Evolutionary conservation across 2,888 invertebrate genomes (phyloP).

Genomic region (Sphinx pinastri): DNA sequence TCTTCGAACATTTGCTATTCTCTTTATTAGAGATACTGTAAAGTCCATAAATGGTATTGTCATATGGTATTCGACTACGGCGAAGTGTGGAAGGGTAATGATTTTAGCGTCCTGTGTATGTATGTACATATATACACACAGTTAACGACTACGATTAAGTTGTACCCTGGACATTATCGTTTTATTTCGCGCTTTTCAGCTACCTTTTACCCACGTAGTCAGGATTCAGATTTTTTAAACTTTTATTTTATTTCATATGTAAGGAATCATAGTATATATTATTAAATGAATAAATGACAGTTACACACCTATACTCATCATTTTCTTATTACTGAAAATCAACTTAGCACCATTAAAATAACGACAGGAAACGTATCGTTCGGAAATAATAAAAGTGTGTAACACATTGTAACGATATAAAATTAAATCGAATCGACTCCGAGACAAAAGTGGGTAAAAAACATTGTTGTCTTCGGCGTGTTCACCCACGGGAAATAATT

Average conservation of each 20-base stretch:
- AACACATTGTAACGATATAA: slow-evolving; percentile 35
- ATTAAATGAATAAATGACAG: neutral
- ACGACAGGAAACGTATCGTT: slow-evolving; percentile 21
- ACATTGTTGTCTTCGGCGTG: slow-evolving; percentile 63
- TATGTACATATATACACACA: no score
- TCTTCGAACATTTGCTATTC: neutral
- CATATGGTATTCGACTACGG: no score
- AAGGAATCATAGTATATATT: no score
- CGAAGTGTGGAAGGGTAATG: no score
- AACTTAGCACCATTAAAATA: slow-evolving; percentile 13
- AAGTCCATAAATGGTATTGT: neutral
- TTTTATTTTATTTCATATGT: no score
- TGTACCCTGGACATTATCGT: no score
- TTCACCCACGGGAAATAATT: slow-evolving; percentile 77
- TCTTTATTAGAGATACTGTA: neutral
- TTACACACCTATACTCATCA: no score
- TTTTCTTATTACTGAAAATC: neutral
- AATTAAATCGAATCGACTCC: slow-evolving; percentile 54
- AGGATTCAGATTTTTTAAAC: no score
- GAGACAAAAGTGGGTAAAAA: slow-evolving; percentile 48
- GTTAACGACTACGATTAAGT: no score
- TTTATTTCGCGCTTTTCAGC: no score
- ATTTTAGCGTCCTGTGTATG: no score
- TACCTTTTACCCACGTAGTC: no score
- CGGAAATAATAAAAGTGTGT: slow-evolving; percentile 22